A percentile compares a stretch with the other conserved stretches of the same genome.
Conservation (phyloP, 2,113 vertebrate species). For the Turdus rufiventris region DNA sequence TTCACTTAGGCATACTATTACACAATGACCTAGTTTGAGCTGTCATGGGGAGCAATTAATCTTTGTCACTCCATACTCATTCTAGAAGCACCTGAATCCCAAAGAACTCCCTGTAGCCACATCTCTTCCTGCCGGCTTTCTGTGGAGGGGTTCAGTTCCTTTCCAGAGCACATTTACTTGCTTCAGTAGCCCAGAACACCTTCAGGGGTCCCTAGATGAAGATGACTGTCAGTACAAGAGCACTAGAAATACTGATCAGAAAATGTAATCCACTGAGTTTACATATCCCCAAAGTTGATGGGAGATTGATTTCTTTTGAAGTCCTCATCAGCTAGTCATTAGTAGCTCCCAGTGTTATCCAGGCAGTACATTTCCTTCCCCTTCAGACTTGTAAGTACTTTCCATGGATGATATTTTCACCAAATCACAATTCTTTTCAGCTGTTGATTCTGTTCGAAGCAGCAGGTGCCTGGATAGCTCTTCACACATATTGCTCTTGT, state of each 20-base stretch:
- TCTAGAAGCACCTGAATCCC: conserved; percentile 1
- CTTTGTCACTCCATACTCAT: conserved; percentile 19
- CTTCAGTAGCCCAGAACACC: not conserved
- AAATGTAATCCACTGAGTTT: not conserved
- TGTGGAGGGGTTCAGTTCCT: not conserved
- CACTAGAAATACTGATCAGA: not conserved
- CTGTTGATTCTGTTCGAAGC: not conserved
- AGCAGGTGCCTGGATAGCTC: not conserved
- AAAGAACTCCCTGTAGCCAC: not conserved
- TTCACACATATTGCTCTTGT: not conserved
- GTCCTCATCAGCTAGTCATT: not conserved
- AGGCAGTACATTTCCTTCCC: not conserved
- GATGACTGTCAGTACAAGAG: not conserved
- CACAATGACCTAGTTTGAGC: conserved; percentile 31
- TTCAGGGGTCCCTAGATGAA: not conserved
- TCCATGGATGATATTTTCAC: not conserved
- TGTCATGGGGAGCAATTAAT: conserved; percentile 7
- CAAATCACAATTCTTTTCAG: not conserved
- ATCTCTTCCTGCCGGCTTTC: not conserved
- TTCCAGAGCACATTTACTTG: not conserved
- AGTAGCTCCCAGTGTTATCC: not conserved
- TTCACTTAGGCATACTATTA: not conserved
- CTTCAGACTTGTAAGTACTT: not conserved
- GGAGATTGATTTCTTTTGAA: not conserved
- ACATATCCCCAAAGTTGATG: not conserved